A percentile compares a stretch with the other conserved stretches of the same genome.
These are phyloP conservation scores for Phrynosoma platyrhinos DNA, from an alignment of 2,113 vertebrate species.

Conservation along the genomic window DNA sequence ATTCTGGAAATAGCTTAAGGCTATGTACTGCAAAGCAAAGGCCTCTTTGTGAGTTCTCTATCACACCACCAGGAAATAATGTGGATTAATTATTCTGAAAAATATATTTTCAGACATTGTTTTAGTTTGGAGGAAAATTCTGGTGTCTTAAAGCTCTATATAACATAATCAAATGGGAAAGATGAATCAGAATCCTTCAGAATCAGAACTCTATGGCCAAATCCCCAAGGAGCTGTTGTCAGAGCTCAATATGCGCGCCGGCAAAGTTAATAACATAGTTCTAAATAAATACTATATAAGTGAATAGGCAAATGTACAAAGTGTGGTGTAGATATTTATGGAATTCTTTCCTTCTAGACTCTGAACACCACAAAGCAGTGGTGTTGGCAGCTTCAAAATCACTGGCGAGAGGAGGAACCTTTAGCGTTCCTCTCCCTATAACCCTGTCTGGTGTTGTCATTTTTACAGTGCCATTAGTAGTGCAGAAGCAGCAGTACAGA, in stretches of 20 bases:
- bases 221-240: background rate
- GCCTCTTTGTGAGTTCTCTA: background rate
- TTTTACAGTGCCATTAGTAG: background rate
- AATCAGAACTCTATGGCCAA: background rate
- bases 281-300: constrained; percentile 3
- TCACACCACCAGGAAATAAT: background rate
- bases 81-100: background rate
- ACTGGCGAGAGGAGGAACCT: background rate
- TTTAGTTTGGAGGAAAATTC: background rate
- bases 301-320: background rate
- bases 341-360: background rate
- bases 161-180: background rate
- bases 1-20: background rate
- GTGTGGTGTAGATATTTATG: background rate
- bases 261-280: background rate
- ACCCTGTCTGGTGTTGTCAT: background rate
- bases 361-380: background rate
- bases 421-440: background rate
- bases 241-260: background rate
- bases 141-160: background rate
- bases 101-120: background rate
- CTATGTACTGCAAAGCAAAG: background rate
- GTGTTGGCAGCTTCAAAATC: background rate
- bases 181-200: background rate
- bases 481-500: background rate